Percentiles rank a stretch among this genome's conserved stretches.
phyloP scores from a whole-genome alignment of 2,113 vertebrate species.

The Phyllostomus discolor region DNA sequence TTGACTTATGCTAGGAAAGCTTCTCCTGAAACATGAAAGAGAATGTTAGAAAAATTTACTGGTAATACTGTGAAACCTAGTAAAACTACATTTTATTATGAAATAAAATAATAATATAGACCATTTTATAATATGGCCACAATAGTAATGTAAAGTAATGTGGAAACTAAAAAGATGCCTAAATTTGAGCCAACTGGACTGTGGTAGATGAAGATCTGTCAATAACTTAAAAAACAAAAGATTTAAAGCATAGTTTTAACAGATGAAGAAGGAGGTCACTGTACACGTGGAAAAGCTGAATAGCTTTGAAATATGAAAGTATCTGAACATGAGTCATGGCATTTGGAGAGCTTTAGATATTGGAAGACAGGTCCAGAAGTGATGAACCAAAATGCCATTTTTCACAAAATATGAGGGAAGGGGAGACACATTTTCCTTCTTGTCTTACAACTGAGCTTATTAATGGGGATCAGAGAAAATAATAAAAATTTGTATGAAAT shows the following conservation, averaged over 20 bases:
- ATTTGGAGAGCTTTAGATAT: constrained; percentile 18
- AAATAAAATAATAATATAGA: constrained; percentile 40
- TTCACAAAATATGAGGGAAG: constrained; percentile 16
- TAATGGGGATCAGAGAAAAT: not conserved
- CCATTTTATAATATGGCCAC: not conserved
- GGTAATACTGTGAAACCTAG: not conserved
- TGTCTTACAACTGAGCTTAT: not conserved
- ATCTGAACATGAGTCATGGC: not conserved
- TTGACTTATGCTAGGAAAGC: not conserved
- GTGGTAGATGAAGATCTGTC: not conserved
- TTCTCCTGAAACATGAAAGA: constrained; percentile 18
- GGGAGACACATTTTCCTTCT: not conserved
- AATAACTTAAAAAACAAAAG: not conserved
- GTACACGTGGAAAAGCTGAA: not conserved
- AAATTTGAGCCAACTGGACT: constrained; percentile 3
- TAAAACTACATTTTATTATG: not conserved
- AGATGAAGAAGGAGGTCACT: not conserved
- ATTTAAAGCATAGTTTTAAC: constrained; percentile 5
- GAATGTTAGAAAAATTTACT: not conserved
- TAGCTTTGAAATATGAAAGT: constrained; percentile 28
- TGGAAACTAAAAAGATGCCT: not conserved
- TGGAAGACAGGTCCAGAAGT: not conserved
- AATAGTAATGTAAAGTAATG: constrained; percentile 10
- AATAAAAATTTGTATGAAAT: not conserved
- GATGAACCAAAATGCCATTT: not conserved